These are phyloP conservation scores for Oryzias curvinotus DNA, from an alignment of 2,113 vertebrate genomes.

Conservation along the genomic window DNA sequence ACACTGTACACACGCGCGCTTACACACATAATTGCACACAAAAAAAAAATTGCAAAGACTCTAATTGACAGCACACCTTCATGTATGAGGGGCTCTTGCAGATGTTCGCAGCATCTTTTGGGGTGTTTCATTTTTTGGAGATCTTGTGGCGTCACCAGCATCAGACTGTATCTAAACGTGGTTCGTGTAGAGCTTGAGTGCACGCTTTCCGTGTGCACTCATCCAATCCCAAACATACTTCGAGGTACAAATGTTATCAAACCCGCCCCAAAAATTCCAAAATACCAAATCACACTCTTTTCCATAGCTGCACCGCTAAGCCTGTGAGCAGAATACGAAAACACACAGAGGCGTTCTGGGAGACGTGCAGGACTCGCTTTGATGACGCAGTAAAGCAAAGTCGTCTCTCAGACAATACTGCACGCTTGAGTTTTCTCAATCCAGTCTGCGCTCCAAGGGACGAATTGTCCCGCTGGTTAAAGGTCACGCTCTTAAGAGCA, in stretches of 20 bases:
- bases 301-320: conserved; percentile 53
- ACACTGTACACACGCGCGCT: conserved; percentile 78
- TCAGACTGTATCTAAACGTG: conserved; percentile 11
- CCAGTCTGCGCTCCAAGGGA: conserved; percentile 7
- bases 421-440: conserved; percentile 40
- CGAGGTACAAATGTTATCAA: conserved; percentile 58
- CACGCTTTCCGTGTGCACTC: conserved; percentile 28
- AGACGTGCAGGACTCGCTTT: conserved; percentile 53
- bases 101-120: conserved; percentile 31
- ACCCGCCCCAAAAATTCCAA: conserved; percentile 22
- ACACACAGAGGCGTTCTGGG: conserved; percentile 46
- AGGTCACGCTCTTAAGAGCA: conserved; percentile 50
- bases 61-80: conserved; percentile 54
- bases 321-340: conserved; percentile 72
- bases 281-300: conserved; percentile 59
- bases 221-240: conserved; percentile 62
- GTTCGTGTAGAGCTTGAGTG: conserved; percentile 28
- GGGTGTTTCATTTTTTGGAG: conserved; percentile 14
- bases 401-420: conserved; percentile 39
- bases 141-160: conserved; percentile 22
- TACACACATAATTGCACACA: conserved; percentile 37
- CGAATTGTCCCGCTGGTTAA: conserved; percentile 47
- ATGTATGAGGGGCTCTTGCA: conserved; percentile 25
- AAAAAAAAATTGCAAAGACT: conserved; percentile 60
- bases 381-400: conserved; percentile 64